Evolutionary conservation across 2,888 invertebrate genomes (phyloP).

Genomic region (Cryptocephalus primarius): DNA sequence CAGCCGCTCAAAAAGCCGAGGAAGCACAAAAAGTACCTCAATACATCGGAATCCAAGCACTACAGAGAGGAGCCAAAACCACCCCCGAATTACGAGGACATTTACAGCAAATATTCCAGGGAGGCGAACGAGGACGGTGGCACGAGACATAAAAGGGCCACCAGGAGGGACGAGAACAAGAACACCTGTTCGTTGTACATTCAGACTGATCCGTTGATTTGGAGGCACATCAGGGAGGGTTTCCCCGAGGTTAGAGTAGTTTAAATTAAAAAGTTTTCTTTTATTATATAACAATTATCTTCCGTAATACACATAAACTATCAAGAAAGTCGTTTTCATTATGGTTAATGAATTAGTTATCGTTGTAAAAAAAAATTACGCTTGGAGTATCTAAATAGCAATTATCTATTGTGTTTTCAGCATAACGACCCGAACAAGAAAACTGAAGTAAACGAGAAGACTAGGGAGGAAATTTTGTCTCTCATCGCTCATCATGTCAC

Average conservation of each 20-base stretch:
- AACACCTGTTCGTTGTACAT: constrained; percentile 93
- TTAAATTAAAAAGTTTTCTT: constrained; percentile 17
- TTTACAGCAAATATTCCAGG: constrained; percentile 65
- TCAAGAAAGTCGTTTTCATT: too few relatives aligned
- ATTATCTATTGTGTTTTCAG: constrained; percentile 37
- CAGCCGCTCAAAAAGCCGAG: background rate
- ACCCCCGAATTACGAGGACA: constrained; percentile 33
- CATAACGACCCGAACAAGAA: constrained; percentile 59
- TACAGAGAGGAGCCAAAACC: constrained; percentile 13
- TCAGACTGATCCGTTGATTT: constrained; percentile 96
- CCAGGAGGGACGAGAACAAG: constrained; percentile 58
- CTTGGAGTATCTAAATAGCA: too few relatives aligned
- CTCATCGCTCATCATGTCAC: constrained; percentile 97
- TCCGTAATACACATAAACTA: too few relatives aligned
- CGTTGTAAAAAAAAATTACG: too few relatives aligned
- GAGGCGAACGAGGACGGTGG: constrained; percentile 51
- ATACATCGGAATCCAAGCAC: background rate
- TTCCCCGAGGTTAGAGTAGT: constrained; percentile 58
- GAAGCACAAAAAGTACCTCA: constrained; percentile 4
- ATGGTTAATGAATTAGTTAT: too few relatives aligned
- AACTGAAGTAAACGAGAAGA: constrained; percentile 70
- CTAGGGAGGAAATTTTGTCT: constrained; percentile 92
- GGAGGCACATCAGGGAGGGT: constrained; percentile 82
- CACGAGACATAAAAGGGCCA: constrained; percentile 34
- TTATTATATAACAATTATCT: background rate